Conservation (phyloP, 2,888 invertebrate genomes). For the Megamerina dolium region DNA sequence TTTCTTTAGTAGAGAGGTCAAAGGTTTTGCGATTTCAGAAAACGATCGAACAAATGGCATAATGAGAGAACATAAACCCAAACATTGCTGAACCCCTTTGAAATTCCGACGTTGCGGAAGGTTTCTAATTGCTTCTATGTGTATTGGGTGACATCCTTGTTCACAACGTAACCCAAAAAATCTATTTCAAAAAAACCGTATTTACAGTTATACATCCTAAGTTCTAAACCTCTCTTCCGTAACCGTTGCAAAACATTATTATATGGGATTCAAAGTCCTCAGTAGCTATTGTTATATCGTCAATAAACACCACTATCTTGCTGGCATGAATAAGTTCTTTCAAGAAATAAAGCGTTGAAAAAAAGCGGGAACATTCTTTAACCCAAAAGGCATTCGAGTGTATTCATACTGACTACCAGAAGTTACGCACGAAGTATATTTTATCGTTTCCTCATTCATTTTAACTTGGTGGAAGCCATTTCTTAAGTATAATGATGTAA, state of each 20-base stretch:
- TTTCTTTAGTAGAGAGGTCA: not conserved
- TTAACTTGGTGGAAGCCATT: too few species aligned
- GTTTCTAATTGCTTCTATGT: constrained; percentile 1
- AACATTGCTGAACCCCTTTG: too few species aligned
- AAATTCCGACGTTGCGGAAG: not conserved
- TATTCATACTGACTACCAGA: not conserved
- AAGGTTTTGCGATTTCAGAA: not conserved
- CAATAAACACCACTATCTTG: constrained; percentile 2
- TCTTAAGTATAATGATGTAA: too few species aligned
- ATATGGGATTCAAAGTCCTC: constrained; percentile 1
- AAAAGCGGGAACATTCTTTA: not conserved
- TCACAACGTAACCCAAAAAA: constrained; percentile 2
- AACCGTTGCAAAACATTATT: constrained; percentile 1
- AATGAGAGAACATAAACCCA: not conserved
- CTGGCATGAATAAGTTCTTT: not conserved
- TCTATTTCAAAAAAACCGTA: constrained; percentile 1
- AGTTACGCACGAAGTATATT: not conserved
- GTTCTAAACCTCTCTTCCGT: not conserved
- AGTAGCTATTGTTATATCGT: too few species aligned
- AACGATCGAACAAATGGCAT: not conserved
- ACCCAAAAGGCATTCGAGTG: constrained; percentile 2
- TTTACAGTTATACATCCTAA: not conserved
- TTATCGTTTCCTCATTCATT: not conserved
- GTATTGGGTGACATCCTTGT: not conserved
- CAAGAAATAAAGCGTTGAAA: not conserved